Percentiles rank a stretch among this genome's conserved stretches.
phyloP scores from a whole-genome alignment of 2,797 vertebrate species.

The Enteromius anoplus region DNA sequence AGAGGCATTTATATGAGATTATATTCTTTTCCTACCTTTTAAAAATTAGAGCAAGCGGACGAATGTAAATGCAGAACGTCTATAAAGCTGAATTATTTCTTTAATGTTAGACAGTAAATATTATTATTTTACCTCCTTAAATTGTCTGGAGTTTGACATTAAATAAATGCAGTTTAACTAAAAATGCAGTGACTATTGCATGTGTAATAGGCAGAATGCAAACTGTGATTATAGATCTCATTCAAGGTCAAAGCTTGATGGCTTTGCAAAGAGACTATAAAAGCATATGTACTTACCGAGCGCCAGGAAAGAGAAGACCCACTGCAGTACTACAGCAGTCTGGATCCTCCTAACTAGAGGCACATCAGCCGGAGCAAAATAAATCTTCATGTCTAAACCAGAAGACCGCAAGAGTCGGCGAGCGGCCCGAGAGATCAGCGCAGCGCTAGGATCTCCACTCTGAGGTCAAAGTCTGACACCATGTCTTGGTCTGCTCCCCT shows the following conservation, averaged over 20 bases:
- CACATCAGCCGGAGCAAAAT: conserved; percentile 80
- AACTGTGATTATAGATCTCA: conserved; percentile 7
- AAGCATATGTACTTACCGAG: conserved; percentile 76
- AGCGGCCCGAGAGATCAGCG: conserved; percentile 4
- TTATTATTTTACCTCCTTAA: neutral
- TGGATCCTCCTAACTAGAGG: conserved; percentile 84
- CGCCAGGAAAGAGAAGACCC: conserved; percentile 86
- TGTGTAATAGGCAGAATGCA: neutral
- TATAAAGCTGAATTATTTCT: neutral
- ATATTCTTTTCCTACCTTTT: neutral
- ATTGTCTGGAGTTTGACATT: neutral
- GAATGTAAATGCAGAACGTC: neutral
- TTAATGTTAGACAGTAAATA: neutral
- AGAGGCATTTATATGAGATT: neutral
- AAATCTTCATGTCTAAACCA: conserved; percentile 79
- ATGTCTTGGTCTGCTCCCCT: neutral
- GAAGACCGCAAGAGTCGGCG: neutral
- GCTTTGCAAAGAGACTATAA: neutral
- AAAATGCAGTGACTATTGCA: neutral
- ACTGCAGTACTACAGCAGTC: conserved; percentile 81
- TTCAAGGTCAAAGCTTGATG: neutral
- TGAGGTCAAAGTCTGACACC: conserved; percentile 77
- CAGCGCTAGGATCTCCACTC: conserved; percentile 11
- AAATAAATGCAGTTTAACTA: neutral
- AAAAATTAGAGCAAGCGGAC: neutral